Evolutionary conservation across 2,797 vertebrate genomes (phyloP).

Genomic region (Gallinago solitaria): DNA sequence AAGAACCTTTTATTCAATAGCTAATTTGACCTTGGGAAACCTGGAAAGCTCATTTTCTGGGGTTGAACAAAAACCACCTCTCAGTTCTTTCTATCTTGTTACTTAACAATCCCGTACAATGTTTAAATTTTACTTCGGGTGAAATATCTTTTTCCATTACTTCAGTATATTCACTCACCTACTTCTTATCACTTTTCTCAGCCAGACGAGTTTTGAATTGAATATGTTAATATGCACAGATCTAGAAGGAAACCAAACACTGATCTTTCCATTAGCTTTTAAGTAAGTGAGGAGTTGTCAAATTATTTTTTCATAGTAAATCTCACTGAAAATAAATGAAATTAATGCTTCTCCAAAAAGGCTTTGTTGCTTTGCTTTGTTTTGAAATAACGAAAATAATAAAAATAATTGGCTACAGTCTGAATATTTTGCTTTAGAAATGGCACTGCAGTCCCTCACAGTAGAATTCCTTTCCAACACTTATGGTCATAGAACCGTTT

Average conservation of each 20-base stretch:
- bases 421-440: too few species aligned
- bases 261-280: not conserved
- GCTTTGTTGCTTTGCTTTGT: too few species aligned
- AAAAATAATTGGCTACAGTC: too few species aligned
- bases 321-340: not conserved
- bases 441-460: too few species aligned
- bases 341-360: not conserved
- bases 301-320: not conserved
- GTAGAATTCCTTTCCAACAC: too few species aligned
- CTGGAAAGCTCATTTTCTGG: constrained; percentile 1
- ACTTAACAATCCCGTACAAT: not conserved
- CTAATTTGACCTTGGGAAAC: not conserved
- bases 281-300: not conserved
- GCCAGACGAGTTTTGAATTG: not conserved
- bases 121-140: not conserved
- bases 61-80: not conserved
- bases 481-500: too few species aligned
- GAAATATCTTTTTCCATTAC: not conserved
- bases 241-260: not conserved
- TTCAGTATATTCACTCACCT: not conserved
- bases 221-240: not conserved
- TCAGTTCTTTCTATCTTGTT: not conserved
- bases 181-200: not conserved
- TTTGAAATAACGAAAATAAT: too few species aligned
- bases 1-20: not conserved